Base-by-base conservation (phyloP, 2,888 invertebrate species). In the Cryptophagus acutangulus region DNA sequence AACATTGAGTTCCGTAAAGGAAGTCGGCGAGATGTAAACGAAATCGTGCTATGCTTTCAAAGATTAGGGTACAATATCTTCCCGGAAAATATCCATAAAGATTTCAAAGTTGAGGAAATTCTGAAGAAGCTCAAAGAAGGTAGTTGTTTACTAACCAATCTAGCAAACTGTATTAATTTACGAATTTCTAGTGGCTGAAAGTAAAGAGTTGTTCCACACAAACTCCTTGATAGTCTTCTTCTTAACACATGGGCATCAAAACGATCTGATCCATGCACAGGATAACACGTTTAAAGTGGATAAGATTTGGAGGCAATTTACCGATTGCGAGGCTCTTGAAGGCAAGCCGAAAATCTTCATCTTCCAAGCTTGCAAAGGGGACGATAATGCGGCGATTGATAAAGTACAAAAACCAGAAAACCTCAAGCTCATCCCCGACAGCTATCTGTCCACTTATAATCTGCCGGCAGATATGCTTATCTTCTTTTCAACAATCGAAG, bases 351-450 rank as follows among this genome's bases (percentile, higher is more conserved):
- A 67, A 52, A 56, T 66, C 54, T 65, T 66, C 17, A 46, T 66
- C 12, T 59, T 66, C 46, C 65, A 66, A 56, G 65, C 66, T 10
- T 66, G 66, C 38, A 66, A 65, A 49, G 64, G 62, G n/a, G 38
- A 49, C 0, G 42, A 36, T 12, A n/a, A 26, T 13, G 3, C 4
- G 3, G 26, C 3, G n/a, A 3, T 3, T n/a, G 26, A 26, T 4
- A 3, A 26, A 26, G 26, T 12, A 3, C 4, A 26, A 3, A 26
- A 26, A 26, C 10, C n/a, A 12, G 26, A 6, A 26, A 26, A 6
- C 3, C 25, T 30, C 12, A 28, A 40, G 18, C 34, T 51, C 29
- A 42, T 49, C 31, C 40, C 46, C 13, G 18, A 39, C 3, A 40
- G 17, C 5, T 8, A 49, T 45, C n/a, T n/a, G n/a, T 6, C 48